These are phyloP conservation scores for Apostichopus leukothele DNA, from an alignment of 53 echinoderm and acorn worm species.

Conservation along the genomic window DNA sequence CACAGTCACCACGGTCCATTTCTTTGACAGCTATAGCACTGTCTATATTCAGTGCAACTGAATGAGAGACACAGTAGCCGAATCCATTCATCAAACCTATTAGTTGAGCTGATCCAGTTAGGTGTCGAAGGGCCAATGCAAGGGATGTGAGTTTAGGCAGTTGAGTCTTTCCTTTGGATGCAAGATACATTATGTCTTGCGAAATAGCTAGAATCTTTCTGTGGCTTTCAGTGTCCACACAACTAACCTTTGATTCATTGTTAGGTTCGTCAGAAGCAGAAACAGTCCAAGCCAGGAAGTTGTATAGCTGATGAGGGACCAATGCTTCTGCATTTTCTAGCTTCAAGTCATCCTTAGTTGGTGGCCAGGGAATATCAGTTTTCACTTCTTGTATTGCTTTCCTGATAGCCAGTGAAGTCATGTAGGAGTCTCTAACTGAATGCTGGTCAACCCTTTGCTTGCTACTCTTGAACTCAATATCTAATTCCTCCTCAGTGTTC, in stretches of 20 bases:
- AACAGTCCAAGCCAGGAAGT: constrained; percentile 66
- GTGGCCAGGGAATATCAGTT: constrained; percentile 44
- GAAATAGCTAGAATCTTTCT: constrained; percentile 59
- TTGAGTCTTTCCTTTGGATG: constrained; percentile 62
- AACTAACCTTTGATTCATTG: constrained; percentile 23
- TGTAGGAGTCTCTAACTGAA: neutral
- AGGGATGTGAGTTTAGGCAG: constrained; percentile 68
- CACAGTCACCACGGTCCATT: constrained; percentile 22
- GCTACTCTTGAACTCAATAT: neutral
- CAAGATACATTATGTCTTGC: constrained; percentile 73
- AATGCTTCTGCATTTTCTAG: constrained; percentile 35
- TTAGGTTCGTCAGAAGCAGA: constrained; percentile 54
- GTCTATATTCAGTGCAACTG: constrained; percentile 42
- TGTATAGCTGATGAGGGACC: constrained; percentile 52
- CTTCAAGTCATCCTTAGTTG: constrained; percentile 44
- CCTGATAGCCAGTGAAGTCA: neutral
- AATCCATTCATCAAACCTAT: constrained; percentile 49
- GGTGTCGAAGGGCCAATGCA: constrained; percentile 63
- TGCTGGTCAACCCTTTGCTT: neutral
- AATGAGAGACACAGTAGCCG: constrained; percentile 35
- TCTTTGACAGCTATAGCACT: constrained; percentile 39
- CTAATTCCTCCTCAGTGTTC: neutral
- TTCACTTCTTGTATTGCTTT: neutral
- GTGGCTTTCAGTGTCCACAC: constrained; percentile 26
- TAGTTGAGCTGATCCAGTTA: constrained; percentile 65